Evolutionary conservation across 1,140 invertebrate genomes (phyloP), one percentile per base, ranked within the genome.

Genomic region (Cheumatopsyche charites): DNA sequence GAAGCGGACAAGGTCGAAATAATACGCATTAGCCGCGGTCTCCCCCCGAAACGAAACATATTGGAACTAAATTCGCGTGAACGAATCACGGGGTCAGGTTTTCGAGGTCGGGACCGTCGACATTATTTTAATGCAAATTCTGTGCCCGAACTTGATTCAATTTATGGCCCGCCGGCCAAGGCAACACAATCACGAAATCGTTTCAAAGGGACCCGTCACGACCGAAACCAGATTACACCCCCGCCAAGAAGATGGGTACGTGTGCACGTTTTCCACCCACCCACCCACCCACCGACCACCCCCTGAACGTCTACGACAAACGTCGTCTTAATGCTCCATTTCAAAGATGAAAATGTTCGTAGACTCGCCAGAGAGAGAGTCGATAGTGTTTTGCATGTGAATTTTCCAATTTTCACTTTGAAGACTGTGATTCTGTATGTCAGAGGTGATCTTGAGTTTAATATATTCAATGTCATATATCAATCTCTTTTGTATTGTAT

Each of bases 81-180:
- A 49, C 45, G 17, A 49, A 49, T 49, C 17, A 15, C 45, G 45
- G 17, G 45, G 13, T 19, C 45, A n/a, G 45, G 17, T 19, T 49
- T 5, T 49, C 45, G 13, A n/a, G 45, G 13, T 49, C 55, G 23
- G 55, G 55, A 19, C 23, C 17, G 6, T 4, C 5, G 23, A 66
- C 63, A 66, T 66, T 66, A 66, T 45, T 47, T 47, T 47, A 47
- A 66, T 66, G 63, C 63, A 66, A 66, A 66, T 66, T 66, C 29
- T 47, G 42, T 13, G 41, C 42, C 63, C 63, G 17, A 43, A 41
- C 17, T 47, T 66, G 42, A 66, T 66, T 66, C 63, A 66, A 66
- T 66, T 66, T 66, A 21, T 47, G 62, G 25, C 21, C 55, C n/a
- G 36, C 29, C 5, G 55, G 21, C 21, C 19, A 66, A 42, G 63